Percentiles rank a stretch among this genome's conserved stretches.
These are phyloP conservation scores for Chelonoidis abingdonii DNA, from an alignment of 2,113 vertebrate species.

Conservation along the genomic window DNA sequence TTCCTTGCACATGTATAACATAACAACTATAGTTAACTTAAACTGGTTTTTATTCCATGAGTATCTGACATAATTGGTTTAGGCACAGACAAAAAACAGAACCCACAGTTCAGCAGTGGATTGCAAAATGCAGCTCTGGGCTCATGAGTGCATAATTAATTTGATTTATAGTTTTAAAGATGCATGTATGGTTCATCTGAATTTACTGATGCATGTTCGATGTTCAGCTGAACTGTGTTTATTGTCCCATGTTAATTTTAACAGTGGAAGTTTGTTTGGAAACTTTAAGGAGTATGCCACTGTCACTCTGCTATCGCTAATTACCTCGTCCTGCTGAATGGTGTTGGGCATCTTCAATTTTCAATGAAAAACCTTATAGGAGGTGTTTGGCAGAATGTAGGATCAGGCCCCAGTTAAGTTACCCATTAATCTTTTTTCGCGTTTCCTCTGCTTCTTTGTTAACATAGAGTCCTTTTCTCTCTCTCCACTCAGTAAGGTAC, in stretches of 20 bases:
- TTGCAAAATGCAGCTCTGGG: background rate
- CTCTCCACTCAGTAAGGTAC: background rate
- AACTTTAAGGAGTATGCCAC: background rate
- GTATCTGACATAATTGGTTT: constrained; percentile 21
- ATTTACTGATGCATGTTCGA: background rate
- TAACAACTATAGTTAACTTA: background rate
- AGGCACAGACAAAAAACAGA: background rate
- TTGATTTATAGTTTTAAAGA: constrained; percentile 5
- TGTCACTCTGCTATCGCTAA: background rate
- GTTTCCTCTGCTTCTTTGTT: background rate
- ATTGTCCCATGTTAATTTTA: background rate
- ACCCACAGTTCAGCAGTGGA: background rate
- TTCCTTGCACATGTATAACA: constrained; percentile 23
- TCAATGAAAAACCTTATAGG: background rate
- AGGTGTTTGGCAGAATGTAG: background rate
- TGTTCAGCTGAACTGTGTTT: background rate
- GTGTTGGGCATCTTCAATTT: background rate
- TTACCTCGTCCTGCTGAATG: background rate
- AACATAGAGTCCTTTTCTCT: background rate
- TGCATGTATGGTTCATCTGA: background rate
- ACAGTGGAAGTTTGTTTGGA: background rate
- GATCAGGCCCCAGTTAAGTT: background rate
- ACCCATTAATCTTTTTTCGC: background rate
- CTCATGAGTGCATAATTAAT: constrained; percentile 2
- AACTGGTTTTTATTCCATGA: constrained; percentile 11